These are phyloP conservation scores for Leucophenga varia DNA, from an alignment of 1,140 invertebrate genomes.

Conservation along the genomic window DNA sequence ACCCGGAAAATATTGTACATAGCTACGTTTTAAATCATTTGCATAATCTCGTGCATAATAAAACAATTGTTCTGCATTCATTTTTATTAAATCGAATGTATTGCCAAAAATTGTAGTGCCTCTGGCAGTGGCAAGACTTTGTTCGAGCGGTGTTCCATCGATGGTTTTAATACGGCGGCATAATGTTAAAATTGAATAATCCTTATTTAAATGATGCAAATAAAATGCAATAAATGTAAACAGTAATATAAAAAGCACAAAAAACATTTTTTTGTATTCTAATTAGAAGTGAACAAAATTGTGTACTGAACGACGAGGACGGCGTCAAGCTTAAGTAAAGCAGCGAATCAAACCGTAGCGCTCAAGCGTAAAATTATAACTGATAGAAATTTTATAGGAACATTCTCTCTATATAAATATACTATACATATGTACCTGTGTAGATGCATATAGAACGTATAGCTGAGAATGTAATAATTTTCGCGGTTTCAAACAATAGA, in stretches of 20 bases:
- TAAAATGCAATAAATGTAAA: constrained; percentile 13
- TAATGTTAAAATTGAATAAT: constrained; percentile 23
- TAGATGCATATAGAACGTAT: too few species aligned
- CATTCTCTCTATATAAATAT: too few species aligned
- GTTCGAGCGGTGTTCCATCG: constrained; percentile 23
- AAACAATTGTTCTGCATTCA: constrained; percentile 26
- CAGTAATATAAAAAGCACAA: constrained; percentile 9
- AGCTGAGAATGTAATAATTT: too few species aligned
- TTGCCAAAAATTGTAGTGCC: constrained; percentile 18
- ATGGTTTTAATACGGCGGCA: constrained; percentile 23
- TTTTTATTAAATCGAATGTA: constrained; percentile 21
- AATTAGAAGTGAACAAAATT: too few species aligned
- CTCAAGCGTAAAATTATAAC: too few species aligned
- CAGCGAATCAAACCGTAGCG: neutral
- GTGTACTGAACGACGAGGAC: too few species aligned
- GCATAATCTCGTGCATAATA: constrained; percentile 21
- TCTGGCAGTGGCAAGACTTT: constrained; percentile 9
- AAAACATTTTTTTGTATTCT: too few species aligned
- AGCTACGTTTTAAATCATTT: constrained; percentile 21
- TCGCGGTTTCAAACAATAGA: too few species aligned
- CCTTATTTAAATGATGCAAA: constrained; percentile 13
- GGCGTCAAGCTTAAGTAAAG: too few species aligned
- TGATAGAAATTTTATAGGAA: too few species aligned
- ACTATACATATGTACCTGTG: too few species aligned
- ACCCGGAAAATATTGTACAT: constrained; percentile 27